Percentiles rank a stretch among this genome's conserved stretches.
Evolutionary conservation across 2,888 invertebrate species (phyloP).

Genomic region (Synanthedon andrenaeformis): DNA sequence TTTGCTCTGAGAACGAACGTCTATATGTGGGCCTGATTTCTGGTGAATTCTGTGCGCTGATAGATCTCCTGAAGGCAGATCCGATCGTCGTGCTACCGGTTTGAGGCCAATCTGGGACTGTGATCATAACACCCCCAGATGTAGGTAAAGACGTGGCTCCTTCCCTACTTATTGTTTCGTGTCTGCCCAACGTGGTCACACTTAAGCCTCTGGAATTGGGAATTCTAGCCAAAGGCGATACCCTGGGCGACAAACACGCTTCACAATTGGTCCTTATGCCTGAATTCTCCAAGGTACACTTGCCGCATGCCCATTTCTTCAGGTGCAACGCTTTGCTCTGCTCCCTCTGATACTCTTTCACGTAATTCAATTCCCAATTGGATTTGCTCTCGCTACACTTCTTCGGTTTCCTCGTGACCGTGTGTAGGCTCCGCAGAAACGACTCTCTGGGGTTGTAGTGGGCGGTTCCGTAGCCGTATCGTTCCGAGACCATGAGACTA

Average conservation of each 20-base stretch:
- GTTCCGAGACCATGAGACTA: constrained; percentile 70
- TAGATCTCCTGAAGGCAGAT: constrained; percentile 43
- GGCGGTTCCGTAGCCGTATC: constrained; percentile 37
- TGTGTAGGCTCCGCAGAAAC: constrained; percentile 54
- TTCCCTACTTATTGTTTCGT: constrained; percentile 44
- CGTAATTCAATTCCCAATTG: constrained; percentile 62
- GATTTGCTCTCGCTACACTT: constrained; percentile 57
- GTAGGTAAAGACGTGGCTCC: constrained; percentile 55
- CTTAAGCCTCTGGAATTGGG: constrained; percentile 55
- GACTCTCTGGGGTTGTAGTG: constrained; percentile 49
- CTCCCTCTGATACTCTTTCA: constrained; percentile 57
- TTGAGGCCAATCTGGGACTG: constrained; percentile 74
- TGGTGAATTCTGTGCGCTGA: constrained; percentile 58
- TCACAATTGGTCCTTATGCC: constrained; percentile 76
- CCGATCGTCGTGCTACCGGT: constrained; percentile 38
- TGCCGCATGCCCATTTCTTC: constrained; percentile 77
- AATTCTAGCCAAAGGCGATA: constrained; percentile 43
- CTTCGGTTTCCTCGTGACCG: constrained; percentile 59
- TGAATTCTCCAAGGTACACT: constrained; percentile 82
- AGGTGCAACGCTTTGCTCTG: constrained; percentile 51
- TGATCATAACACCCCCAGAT: constrained; percentile 72
- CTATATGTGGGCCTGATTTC: constrained; percentile 60
- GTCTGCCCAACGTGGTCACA: constrained; percentile 57
- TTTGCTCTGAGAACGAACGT: constrained; percentile 60
- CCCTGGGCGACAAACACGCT: constrained; percentile 79